A percentile compares a stretch with the other conserved stretches of the same genome.
Evolutionary conservation across 2,797 vertebrate genomes (phyloP).

Genomic region (Pachyuromys duprasi): DNA sequence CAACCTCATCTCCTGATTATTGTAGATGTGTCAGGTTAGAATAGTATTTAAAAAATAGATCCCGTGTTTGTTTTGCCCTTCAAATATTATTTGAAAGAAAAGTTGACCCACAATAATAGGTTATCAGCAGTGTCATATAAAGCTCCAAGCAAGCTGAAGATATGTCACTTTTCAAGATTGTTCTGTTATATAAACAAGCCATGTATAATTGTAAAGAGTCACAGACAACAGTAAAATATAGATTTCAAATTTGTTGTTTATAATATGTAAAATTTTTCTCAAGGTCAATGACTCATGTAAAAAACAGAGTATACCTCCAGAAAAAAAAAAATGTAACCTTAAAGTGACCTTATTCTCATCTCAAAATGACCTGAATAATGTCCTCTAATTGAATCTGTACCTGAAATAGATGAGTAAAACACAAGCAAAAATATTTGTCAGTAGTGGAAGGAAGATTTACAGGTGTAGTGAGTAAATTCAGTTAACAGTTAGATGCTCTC

Average conservation of each 20-base stretch:
- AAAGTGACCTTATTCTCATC: background rate
- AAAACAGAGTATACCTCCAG: constrained; percentile 5
- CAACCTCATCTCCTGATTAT: constrained; percentile 29
- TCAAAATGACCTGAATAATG: background rate
- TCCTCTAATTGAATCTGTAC: background rate
- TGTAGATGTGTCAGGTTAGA: background rate
- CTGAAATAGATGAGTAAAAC: background rate
- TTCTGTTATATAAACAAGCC: background rate
- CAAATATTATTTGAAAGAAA: constrained; percentile 31
- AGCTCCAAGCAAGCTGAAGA: background rate
- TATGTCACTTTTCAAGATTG: background rate
- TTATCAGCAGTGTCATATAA: constrained; percentile 7
- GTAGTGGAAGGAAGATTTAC: background rate
- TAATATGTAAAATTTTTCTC: background rate
- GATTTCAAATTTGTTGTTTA: background rate
- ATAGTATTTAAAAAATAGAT: constrained; percentile 1
- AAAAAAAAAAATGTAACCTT: background rate
- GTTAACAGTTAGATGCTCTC: background rate
- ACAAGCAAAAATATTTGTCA: background rate
- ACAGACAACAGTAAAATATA: background rate
- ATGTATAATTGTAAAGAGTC: background rate
- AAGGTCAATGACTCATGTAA: constrained; percentile 2
- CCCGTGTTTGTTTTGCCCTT: constrained; percentile 36
- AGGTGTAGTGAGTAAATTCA: background rate
- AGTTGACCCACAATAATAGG: constrained; percentile 33